A percentile compares a stretch with the other conserved stretches of the same genome.
These are phyloP conservation scores for Papilio demoleus DNA, from an alignment of 2,888 invertebrate species.

Conservation along the genomic window DNA sequence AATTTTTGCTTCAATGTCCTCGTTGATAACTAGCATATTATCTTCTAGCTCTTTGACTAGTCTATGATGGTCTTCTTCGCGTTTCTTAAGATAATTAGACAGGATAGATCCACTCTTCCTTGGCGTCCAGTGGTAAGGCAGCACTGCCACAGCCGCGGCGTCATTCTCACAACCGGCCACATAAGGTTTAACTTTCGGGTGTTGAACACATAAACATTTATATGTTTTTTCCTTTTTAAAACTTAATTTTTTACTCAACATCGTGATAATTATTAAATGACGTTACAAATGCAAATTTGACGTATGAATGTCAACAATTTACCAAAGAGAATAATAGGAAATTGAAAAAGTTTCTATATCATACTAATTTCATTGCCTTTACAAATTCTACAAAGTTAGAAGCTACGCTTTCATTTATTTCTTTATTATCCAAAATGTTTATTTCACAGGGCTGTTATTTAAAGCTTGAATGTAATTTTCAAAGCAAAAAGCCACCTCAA, in stretches of 20 bases:
- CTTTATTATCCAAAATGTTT: background rate
- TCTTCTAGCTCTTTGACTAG: conserved; percentile 52
- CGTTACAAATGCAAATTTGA: conserved; percentile 22
- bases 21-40: conserved; percentile 55
- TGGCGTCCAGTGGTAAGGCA: conserved; percentile 67
- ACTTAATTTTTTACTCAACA: conserved; percentile 19
- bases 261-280: conserved; percentile 15
- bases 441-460: background rate
- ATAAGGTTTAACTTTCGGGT: conserved; percentile 42
- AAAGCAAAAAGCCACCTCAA: background rate
- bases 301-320: background rate
- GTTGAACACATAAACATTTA: conserved; percentile 35
- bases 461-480: conserved; percentile 6
- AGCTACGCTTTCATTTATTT: no score
- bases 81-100: conserved; percentile 61
- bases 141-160: conserved; percentile 61
- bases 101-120: conserved; percentile 61
- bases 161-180: conserved; percentile 64
- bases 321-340: background rate
- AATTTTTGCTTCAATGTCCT: conserved; percentile 59
- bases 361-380: no score
- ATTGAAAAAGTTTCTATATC: background rate
- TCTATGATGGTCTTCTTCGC: conserved; percentile 56
- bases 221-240: conserved; percentile 2
- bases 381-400: no score